phyloP scores from a whole-genome alignment of 1,140 invertebrate genomes.

The Brachionus asplanchnoidis region DNA sequence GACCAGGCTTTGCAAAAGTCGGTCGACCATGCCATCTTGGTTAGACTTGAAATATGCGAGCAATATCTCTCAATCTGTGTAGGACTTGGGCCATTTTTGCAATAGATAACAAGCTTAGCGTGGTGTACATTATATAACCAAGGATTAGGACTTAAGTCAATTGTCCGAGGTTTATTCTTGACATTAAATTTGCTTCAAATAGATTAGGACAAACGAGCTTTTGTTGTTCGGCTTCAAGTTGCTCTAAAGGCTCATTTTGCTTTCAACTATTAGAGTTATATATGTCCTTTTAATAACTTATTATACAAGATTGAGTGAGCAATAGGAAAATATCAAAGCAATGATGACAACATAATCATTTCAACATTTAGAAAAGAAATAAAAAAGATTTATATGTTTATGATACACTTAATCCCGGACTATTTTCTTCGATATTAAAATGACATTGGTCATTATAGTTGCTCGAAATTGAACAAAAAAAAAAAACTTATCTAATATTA shows the following conservation, averaged over 20 bases:
- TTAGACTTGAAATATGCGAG: not conserved
- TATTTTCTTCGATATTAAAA: not conserved
- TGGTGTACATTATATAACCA: not conserved
- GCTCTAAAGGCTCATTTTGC: not conserved
- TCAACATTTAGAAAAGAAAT: conserved; percentile 10
- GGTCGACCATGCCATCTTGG: not conserved
- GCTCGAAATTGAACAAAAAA: not conserved
- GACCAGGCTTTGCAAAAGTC: not conserved
- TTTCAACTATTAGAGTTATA: not conserved
- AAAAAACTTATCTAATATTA: conserved; percentile 27
- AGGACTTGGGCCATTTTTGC: not conserved
- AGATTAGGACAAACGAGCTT: not conserved
- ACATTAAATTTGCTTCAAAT: not conserved
- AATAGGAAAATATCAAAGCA: not conserved
- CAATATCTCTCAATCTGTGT: not conserved
- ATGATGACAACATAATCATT: conserved; percentile 33
- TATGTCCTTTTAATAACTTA: conserved; percentile 19
- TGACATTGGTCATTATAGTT: conserved; percentile 24
- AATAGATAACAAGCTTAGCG: not conserved
- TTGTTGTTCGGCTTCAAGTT: not conserved
- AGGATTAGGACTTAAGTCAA: not conserved
- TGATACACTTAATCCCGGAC: conserved; percentile 31
- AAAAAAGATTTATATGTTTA: conserved; percentile 31
- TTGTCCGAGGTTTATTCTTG: not conserved
- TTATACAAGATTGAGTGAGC: conserved; percentile 7